These are phyloP conservation scores for Homarus gammarus DNA, from an alignment of 2,888 invertebrate species.

Conservation along the genomic window DNA sequence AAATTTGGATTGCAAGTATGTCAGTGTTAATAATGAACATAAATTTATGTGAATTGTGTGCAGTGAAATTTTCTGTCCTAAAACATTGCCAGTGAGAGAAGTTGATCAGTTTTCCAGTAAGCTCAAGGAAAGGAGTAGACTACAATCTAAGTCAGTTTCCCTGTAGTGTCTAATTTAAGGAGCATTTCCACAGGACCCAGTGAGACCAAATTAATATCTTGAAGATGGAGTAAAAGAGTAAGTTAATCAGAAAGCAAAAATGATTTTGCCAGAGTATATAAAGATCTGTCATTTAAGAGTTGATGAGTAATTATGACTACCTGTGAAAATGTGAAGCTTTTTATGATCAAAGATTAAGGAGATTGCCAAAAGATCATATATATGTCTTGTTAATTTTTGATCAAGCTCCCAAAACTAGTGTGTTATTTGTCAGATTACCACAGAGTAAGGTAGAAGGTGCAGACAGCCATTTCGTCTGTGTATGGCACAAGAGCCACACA, in stretches of 20 bases:
- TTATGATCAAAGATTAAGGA: constrained; percentile 35
- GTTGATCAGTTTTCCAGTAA: background rate
- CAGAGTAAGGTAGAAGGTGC: constrained; percentile 37
- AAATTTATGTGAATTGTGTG: background rate
- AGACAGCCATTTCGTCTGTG: constrained; percentile 41
- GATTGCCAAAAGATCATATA: constrained; percentile 10
- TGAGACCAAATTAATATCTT: constrained; percentile 50
- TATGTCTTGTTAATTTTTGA: constrained; percentile 25
- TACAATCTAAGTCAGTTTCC: constrained; percentile 73
- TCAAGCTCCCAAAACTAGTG: constrained; percentile 39
- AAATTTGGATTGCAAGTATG: background rate
- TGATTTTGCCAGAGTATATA: background rate
- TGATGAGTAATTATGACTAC: constrained; percentile 8
- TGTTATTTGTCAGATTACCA: constrained; percentile 32
- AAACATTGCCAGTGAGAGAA: background rate
- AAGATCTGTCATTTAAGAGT: background rate
- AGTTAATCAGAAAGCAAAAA: constrained; percentile 15
- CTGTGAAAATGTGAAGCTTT: constrained; percentile 56
- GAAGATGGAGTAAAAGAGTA: constrained; percentile 22
- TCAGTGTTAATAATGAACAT: background rate
- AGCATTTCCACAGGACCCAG: constrained; percentile 60
- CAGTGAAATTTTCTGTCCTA: background rate
- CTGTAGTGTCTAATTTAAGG: constrained; percentile 66
- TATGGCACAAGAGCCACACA: constrained; percentile 31
- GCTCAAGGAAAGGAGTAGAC: constrained; percentile 40